Evolutionary conservation across 1,140 invertebrate genomes (phyloP).

Genomic region (Helicoverpa armigera): DNA sequence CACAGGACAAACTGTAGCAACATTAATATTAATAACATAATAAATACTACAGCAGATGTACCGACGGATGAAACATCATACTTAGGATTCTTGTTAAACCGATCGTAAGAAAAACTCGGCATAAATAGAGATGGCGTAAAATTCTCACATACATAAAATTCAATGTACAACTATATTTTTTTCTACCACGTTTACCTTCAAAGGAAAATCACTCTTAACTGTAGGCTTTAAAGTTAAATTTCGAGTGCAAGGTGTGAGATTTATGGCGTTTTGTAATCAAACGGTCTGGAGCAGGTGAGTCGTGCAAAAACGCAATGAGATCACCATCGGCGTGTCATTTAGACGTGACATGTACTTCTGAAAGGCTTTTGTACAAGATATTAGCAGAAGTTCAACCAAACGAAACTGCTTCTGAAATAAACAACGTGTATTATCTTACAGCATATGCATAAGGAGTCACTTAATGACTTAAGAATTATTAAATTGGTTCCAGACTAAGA

Average conservation of each 20-base stretch:
- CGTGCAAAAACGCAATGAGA: slow-evolving; percentile 77
- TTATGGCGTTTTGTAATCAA: slow-evolving; percentile 45
- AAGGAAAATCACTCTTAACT: background rate
- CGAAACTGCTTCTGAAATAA: no score
- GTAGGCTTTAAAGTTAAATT: background rate
- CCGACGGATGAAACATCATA: slow-evolving; percentile 42
- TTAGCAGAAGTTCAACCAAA: slow-evolving; percentile 6
- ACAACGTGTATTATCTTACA: no score
- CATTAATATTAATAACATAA: slow-evolving; percentile 41
- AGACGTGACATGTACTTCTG: slow-evolving; percentile 59
- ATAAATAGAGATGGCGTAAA: slow-evolving; percentile 50
- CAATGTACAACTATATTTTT: slow-evolving; percentile 40
- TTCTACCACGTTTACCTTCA: background rate
- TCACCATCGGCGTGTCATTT: slow-evolving; percentile 69
- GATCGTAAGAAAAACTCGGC: slow-evolving; percentile 33
- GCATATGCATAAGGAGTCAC: no score
- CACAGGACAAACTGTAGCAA: background rate
- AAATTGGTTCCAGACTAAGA: no score
- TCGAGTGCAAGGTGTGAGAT: background rate
- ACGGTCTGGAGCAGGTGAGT: slow-evolving; percentile 55
- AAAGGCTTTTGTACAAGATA: slow-evolving; percentile 1
- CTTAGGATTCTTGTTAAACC: slow-evolving; percentile 44
- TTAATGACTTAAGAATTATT: no score
- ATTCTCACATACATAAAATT: slow-evolving; percentile 55
- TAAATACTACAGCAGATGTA: slow-evolving; percentile 41